Evolutionary conservation across 2,797 vertebrate genomes (phyloP), one percentile per base, ranked within the genome.

Genomic region (Margarornis squamiger): DNA sequence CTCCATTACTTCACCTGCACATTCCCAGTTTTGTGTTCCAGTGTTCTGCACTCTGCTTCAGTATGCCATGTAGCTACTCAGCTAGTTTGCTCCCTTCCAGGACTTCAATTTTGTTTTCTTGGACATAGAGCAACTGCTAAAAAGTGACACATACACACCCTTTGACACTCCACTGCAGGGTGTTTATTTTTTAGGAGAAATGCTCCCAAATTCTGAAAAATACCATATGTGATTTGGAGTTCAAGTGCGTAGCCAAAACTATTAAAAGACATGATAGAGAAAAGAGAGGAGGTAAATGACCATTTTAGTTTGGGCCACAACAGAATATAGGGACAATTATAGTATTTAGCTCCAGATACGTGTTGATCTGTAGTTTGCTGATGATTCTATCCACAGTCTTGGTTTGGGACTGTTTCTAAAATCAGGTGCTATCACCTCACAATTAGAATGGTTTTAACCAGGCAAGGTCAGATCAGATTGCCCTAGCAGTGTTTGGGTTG

Each of bases 401-500:
- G 45, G 41, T 87, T 78, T 93, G 51, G 61, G 71, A 57, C 45
- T 66, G 68, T 74, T 95, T 88, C 95, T 96, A 67, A 91, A 93
- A 67, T 86, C 91, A 94, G 79, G 83, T 86, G 71, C 66, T 80
- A 62, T 70, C 65, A 51, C 80, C 71, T 76, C 86, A 86, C 81
- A 92, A 90, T 74, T 72, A 85, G 54, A 90, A 92, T 3, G 4
- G 49, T 68, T 96, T 92, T 85, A 91, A 81, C 81, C 73, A 90
- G 68, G 83, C 57, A 93, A 89, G 59, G 81, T 80, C 86, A 82
- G 81, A 94, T 91, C 62, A 94, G 79, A 83, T 67, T 90, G 92
- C 92, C 49, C 74, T 66, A 80, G 73, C 55, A 90, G 38, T 95
- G 88, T 92, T 94, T 95, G 86, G 67, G 48, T 87, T 97, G 95